Evolutionary conservation across 2,888 invertebrate species (phyloP).

Genomic region (Erebia epiphron): DNA sequence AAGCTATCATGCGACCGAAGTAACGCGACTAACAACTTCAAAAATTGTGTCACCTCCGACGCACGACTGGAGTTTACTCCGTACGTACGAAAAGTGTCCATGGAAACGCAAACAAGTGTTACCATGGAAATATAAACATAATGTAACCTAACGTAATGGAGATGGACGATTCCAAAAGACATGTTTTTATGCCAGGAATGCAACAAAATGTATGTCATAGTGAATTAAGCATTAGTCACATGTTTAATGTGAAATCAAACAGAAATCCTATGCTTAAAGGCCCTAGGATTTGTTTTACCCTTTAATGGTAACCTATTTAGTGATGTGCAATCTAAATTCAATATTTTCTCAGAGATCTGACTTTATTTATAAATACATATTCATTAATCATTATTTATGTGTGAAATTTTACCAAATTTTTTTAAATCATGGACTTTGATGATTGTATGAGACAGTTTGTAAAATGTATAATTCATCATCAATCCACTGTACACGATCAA

Average conservation of each 20-base stretch:
- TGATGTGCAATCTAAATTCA: constrained; percentile 66
- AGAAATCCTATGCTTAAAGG: not conserved
- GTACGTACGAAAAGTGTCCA: too few relatives aligned
- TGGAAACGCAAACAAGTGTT: too few relatives aligned
- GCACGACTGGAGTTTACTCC: too few relatives aligned
- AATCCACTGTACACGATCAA: too few relatives aligned
- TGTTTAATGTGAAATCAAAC: not conserved
- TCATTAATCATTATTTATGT: not conserved
- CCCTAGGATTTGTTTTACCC: constrained; percentile 1
- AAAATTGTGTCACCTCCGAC: too few relatives aligned
- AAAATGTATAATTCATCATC: not conserved
- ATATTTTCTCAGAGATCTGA: constrained; percentile 55
- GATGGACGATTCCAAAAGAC: not conserved
- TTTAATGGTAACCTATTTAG: constrained; percentile 36
- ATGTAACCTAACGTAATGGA: too few relatives aligned
- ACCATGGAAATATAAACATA: too few relatives aligned
- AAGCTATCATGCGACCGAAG: too few relatives aligned
- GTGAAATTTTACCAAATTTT: not conserved
- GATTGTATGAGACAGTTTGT: not conserved
- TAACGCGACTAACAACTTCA: too few relatives aligned
- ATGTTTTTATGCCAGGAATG: not conserved
- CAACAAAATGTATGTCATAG: not conserved
- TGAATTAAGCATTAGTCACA: not conserved
- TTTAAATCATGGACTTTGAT: constrained; percentile 3
- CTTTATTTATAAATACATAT: constrained; percentile 39